Percentiles rank a stretch among this genome's conserved stretches.
Conservation (phyloP, 1,140 invertebrate genomes). For the Cotesia chilonis region DNA sequence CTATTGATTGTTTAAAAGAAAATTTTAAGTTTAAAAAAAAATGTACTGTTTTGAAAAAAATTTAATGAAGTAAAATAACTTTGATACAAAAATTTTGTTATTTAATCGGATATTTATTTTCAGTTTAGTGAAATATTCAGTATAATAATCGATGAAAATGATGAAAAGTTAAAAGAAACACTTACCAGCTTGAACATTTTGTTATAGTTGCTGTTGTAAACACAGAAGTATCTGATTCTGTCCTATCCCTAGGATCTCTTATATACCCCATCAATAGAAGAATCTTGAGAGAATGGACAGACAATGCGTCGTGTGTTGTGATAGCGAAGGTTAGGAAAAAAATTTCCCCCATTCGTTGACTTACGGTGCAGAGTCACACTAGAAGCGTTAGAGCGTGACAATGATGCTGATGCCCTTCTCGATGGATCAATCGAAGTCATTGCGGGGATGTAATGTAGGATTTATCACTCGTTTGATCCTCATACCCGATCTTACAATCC, state of each 20-base stretch:
- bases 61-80: too few relatives aligned
- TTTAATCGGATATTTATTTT: too few relatives aligned
- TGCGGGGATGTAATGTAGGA: neutral
- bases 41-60: too few relatives aligned
- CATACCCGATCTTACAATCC: neutral
- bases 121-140: neutral
- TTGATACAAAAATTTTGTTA: too few relatives aligned
- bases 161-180: constrained; percentile 29
- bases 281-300: constrained; percentile 22
- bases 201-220: constrained; percentile 36
- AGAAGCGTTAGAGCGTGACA: constrained; percentile 11
- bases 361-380: neutral
- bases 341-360: constrained; percentile 24
- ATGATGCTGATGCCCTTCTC: constrained; percentile 27
- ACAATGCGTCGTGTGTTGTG: neutral
- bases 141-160: neutral
- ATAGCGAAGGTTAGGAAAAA: constrained; percentile 16
- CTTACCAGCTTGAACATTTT: constrained; percentile 63
- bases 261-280: constrained; percentile 49
- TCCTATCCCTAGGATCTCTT: constrained; percentile 44
- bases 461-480: neutral
- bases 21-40: too few relatives aligned
- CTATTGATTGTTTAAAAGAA: too few relatives aligned
- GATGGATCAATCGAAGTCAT: constrained; percentile 35
- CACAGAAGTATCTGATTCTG: constrained; percentile 52